phyloP scores from a whole-genome alignment of 2,888 invertebrate species.

The Ornithoptera priamus region DNA sequence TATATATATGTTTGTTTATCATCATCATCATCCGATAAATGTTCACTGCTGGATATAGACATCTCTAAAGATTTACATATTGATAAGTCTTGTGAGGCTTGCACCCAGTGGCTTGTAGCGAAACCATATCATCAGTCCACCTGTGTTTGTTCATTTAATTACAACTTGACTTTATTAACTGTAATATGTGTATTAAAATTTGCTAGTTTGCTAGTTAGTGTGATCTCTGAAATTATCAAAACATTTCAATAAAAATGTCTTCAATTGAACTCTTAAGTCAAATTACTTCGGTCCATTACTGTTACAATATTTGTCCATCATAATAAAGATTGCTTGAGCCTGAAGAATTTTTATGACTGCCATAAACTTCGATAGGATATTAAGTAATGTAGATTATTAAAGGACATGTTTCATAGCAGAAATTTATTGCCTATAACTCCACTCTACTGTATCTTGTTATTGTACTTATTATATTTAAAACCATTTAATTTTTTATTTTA shows the following conservation, averaged over 20 bases:
- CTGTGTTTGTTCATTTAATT: neutral
- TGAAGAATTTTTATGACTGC: conserved; percentile 7
- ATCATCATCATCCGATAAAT: too few species aligned
- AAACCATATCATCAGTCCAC: too few species aligned
- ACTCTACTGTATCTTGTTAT: too few species aligned
- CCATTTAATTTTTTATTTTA: too few species aligned
- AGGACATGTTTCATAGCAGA: neutral
- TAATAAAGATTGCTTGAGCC: conserved; percentile 7
- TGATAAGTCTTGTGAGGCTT: too few species aligned
- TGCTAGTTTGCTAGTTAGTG: neutral
- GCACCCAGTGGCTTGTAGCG: too few species aligned
- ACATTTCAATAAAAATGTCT: conserved; percentile 13
- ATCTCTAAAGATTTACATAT: too few species aligned
- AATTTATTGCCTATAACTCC: neutral
- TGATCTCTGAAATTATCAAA: conserved; percentile 5
- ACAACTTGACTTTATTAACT: neutral
- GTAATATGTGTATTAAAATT: neutral
- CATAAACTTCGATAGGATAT: conserved; percentile 7
- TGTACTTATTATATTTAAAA: too few species aligned
- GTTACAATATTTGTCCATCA: conserved; percentile 14
- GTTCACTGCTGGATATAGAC: too few species aligned
- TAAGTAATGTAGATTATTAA: neutral
- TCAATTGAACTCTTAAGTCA: conserved; percentile 1
- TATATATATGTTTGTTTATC: too few species aligned
- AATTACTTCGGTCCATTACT: neutral